Evolutionary conservation across 2,888 invertebrate species (phyloP).

Genomic region (Nasonovia ribisnigri): DNA sequence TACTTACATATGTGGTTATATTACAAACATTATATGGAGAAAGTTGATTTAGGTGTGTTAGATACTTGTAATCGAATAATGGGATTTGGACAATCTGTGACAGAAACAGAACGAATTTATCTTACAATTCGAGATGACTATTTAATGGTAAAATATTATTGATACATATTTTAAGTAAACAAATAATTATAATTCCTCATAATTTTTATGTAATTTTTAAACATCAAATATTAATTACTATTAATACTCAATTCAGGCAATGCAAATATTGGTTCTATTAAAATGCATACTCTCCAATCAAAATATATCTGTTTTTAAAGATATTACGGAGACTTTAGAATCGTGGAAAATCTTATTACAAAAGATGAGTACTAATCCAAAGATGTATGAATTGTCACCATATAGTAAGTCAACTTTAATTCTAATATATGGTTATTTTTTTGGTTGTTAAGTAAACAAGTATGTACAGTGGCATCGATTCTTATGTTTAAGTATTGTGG

Average conservation of each 20-base stretch:
- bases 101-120: slow-evolving; percentile 55
- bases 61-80: slow-evolving; percentile 53
- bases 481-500: no score
- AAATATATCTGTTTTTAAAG: slow-evolving; percentile 15
- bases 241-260: slow-evolving; percentile 9
- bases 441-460: background rate
- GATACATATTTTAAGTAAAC: background rate
- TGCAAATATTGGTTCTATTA: slow-evolving; percentile 36
- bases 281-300: slow-evolving; percentile 37
- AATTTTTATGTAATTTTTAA: background rate
- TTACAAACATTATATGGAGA: slow-evolving; percentile 45
- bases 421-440: background rate
- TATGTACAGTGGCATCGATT: no score
- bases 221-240: background rate
- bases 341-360: slow-evolving; percentile 40
- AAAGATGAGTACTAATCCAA: slow-evolving; percentile 50
- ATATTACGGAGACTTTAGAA: slow-evolving; percentile 20
- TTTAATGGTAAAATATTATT: slow-evolving; percentile 45
- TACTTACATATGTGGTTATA: slow-evolving; percentile 47
- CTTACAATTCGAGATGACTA: slow-evolving; percentile 58
- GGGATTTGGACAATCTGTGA: slow-evolving; percentile 34
- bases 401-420: slow-evolving; percentile 35
- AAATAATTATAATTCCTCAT: background rate
- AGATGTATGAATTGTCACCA: slow-evolving; percentile 41
- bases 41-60: slow-evolving; percentile 50